Evolutionary conservation across 2,888 invertebrate species (phyloP).

Genomic region (Perdita meconis): DNA sequence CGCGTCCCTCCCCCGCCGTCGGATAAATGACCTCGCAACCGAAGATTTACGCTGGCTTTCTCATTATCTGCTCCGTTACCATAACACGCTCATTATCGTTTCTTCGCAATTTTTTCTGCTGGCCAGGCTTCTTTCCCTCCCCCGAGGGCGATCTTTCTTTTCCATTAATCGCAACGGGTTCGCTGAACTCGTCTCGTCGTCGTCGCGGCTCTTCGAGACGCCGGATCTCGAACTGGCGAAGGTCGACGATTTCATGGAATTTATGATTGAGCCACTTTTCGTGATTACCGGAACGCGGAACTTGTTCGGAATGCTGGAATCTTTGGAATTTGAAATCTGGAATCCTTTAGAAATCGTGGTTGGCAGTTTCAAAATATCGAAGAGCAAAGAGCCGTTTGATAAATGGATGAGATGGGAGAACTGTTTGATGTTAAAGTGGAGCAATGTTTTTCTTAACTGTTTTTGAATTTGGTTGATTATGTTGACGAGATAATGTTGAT

Average conservation of each 20-base stretch:
- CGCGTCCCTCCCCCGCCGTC: neutral
- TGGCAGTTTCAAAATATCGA: too few relatives aligned
- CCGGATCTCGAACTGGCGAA: neutral
- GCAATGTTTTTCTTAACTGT: too few relatives aligned
- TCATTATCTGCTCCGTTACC: slow-evolving; percentile 43
- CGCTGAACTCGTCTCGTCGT: neutral
- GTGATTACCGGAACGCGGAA: neutral
- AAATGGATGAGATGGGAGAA: too few relatives aligned
- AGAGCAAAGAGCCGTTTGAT: too few relatives aligned
- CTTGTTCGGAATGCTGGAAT: neutral
- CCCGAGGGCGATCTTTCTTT: neutral
- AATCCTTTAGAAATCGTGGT: too few relatives aligned
- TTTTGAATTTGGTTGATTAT: neutral
- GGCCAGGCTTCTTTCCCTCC: neutral
- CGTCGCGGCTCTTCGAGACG: neutral
- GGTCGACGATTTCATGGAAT: neutral
- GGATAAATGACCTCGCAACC: slow-evolving; percentile 43
- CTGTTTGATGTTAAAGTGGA: too few relatives aligned
- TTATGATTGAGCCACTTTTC: neutral
- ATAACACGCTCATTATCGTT: slow-evolving; percentile 50
- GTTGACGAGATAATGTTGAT: slow-evolving; percentile 16
- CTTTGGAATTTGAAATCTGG: neutral
- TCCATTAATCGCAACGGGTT: slow-evolving; percentile 1
- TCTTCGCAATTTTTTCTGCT: slow-evolving; percentile 17
- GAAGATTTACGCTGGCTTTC: slow-evolving; percentile 41